These are phyloP conservation scores for Natrix natrix DNA, from an alignment of 2,797 vertebrate species.

Conservation along the genomic window DNA sequence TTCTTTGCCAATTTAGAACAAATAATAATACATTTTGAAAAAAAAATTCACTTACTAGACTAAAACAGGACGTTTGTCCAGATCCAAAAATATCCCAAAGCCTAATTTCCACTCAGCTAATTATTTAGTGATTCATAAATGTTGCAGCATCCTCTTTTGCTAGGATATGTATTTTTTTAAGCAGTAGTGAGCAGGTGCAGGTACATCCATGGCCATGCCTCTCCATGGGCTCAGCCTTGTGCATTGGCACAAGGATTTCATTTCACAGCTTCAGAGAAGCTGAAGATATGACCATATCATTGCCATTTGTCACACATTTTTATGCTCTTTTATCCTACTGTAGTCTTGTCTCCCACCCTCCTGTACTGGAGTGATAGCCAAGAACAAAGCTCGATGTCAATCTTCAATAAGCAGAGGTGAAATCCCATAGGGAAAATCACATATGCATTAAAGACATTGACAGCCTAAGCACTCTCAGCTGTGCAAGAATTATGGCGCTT, in stretches of 20 bases:
- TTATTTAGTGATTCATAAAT: background rate
- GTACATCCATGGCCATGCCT: background rate
- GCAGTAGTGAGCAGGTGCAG: conserved; percentile 3
- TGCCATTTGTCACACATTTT: conserved; percentile 35
- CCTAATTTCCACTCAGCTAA: background rate
- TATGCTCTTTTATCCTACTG: conserved; percentile 19
- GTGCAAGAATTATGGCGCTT: background rate
- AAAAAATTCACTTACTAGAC: background rate
- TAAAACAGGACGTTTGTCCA: background rate
- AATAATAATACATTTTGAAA: background rate
- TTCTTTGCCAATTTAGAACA: background rate
- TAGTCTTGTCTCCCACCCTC: background rate
- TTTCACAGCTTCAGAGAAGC: conserved; percentile 26
- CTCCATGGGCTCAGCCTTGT: background rate
- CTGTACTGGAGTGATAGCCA: background rate
- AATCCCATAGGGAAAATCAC: conserved; percentile 20
- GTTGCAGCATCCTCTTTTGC: background rate
- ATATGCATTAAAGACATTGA: background rate
- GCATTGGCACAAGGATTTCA: background rate
- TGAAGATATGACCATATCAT: conserved; percentile 32
- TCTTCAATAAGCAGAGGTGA: conserved; percentile 15
- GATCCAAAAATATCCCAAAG: background rate
- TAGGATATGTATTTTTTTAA: background rate
- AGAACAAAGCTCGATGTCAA: conserved; percentile 11
- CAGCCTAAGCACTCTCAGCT: background rate